Percentiles rank a stretch among this genome's conserved stretches.
Evolutionary conservation across 2,888 invertebrate species (phyloP).

Genomic region (Mythimna albipuncta): DNA sequence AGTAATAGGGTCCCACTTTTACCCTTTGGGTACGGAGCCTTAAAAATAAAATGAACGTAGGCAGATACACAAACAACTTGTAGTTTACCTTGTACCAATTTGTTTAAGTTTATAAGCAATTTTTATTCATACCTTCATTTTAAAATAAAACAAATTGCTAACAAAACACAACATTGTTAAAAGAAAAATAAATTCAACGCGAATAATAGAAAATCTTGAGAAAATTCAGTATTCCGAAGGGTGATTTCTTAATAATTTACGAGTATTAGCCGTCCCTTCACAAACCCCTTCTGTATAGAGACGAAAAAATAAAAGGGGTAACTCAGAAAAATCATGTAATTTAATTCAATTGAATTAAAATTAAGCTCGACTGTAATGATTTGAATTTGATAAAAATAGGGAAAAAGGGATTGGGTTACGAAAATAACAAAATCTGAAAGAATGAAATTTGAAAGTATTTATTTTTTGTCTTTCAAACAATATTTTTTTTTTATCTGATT

Average conservation of each 20-base stretch:
- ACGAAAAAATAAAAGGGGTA: conserved; percentile 73
- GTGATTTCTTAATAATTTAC: conserved; percentile 66
- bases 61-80: neutral
- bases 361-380: conserved; percentile 44
- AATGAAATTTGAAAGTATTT: neutral
- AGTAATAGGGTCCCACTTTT: no score
- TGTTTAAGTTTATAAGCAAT: neutral
- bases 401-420: neutral
- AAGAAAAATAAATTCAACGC: conserved; percentile 49
- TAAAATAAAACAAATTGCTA: conserved; percentile 25
- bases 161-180: conserved; percentile 45
- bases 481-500: no score
- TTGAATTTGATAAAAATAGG: conserved; percentile 30
- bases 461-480: neutral
- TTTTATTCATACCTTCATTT: conserved; percentile 8
- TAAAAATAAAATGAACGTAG: neutral
- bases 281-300: conserved; percentile 66
- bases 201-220: conserved; percentile 49
- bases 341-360: conserved; percentile 65
- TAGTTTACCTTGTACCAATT: neutral
- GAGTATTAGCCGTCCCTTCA: conserved; percentile 59
- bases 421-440: neutral
- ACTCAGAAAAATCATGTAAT: conserved; percentile 59
- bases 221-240: conserved; percentile 62
- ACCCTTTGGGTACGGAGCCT: no score